Conservation (phyloP, 2,113 vertebrate genomes). For the Beaufortia kweichowensis region DNA sequence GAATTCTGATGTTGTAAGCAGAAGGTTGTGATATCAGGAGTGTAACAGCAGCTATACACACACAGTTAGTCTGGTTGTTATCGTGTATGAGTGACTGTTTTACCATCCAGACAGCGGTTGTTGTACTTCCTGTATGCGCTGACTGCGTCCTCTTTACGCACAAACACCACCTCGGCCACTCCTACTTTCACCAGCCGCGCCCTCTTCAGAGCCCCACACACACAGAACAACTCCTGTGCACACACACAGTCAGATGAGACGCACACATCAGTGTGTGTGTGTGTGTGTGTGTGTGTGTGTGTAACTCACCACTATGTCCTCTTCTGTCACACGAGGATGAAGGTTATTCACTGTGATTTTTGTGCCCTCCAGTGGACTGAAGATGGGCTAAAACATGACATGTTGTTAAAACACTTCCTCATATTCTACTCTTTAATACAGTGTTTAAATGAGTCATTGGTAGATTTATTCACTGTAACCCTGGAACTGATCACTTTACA, state of each 20-base stretch:
- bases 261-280: neutral
- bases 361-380: constrained; percentile 95
- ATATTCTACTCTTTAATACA: no score
- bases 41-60: no score
- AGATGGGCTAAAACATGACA: constrained; percentile 75
- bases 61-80: no score
- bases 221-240: constrained; percentile 92
- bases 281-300: neutral
- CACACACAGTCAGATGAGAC: constrained; percentile 26
- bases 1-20: no score
- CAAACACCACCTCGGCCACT: constrained; percentile 97
- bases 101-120: constrained; percentile 96
- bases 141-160: constrained; percentile 94
- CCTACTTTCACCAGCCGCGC: constrained; percentile 90
- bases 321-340: constrained; percentile 93
- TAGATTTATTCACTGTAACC: no score
- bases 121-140: constrained; percentile 98
- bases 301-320: constrained; percentile 95
- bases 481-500: no score
- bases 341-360: constrained; percentile 98
- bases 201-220: constrained; percentile 93
- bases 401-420: no score
- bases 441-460: no score
- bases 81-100: constrained; percentile 44
- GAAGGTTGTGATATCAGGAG: no score